These are phyloP conservation scores for Salticus scenicus DNA, from an alignment of 2,888 invertebrate species.

Conservation along the genomic window DNA sequence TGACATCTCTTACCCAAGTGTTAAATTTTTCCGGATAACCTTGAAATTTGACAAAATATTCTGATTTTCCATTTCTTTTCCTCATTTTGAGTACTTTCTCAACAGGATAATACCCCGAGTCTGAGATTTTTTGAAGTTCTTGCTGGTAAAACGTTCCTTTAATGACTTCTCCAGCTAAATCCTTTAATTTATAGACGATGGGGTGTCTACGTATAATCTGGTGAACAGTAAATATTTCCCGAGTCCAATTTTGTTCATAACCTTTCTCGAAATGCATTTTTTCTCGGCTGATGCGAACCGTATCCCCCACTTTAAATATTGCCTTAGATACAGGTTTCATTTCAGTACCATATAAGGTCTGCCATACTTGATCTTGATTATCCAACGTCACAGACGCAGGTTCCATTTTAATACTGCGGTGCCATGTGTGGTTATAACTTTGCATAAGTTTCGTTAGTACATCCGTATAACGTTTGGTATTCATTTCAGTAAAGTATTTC, in stretches of 20 bases:
- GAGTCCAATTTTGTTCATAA: conserved; percentile 35
- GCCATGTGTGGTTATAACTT: conserved; percentile 39
- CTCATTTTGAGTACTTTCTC: conserved; percentile 18
- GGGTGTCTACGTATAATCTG: background rate
- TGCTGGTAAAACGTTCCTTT: conserved; percentile 4
- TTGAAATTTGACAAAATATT: conserved; percentile 24
- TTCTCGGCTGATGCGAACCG: background rate
- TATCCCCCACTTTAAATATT: too few relatives aligned
- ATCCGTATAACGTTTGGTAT: conserved; percentile 17
- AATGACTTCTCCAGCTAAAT: conserved; percentile 18
- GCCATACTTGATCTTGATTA: conserved; percentile 23
- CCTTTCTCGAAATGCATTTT: conserved; percentile 26
- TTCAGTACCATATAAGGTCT: conserved; percentile 32
- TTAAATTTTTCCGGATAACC: conserved; percentile 20
- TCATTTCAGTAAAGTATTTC: conserved; percentile 42
- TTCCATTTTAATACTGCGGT: conserved; percentile 26
- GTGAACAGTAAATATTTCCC: conserved; percentile 12
- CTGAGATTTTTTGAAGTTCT: conserved; percentile 27
- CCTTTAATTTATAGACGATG: conserved; percentile 40
- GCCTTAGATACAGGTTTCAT: too few relatives aligned
- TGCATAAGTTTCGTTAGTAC: conserved; percentile 15
- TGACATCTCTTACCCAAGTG: conserved; percentile 5
- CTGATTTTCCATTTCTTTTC: background rate
- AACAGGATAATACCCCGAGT: background rate
- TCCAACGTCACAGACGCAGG: background rate